Conservation (phyloP, 1,140 invertebrate genomes). For the Drosophila sturtevanti region DNA sequence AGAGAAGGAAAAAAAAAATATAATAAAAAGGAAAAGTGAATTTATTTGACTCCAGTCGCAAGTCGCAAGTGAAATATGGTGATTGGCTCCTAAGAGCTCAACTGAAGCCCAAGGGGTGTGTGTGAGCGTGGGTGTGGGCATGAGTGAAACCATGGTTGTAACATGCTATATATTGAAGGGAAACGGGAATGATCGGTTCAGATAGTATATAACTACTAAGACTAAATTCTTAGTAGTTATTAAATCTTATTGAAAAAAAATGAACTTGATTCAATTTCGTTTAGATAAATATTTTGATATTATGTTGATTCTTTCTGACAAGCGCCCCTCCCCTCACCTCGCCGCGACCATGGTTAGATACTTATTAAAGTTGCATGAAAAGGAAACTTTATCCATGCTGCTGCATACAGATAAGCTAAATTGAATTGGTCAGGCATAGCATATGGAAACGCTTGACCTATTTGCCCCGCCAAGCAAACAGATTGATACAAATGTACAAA, state of each 20-base stretch:
- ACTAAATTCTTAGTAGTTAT: too few species aligned
- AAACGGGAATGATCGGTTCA: too few species aligned
- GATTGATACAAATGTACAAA: not conserved
- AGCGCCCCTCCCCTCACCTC: too few species aligned
- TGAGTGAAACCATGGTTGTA: not conserved
- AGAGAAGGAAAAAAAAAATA: not conserved
- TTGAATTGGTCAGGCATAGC: not conserved
- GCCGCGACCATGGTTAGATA: not conserved
- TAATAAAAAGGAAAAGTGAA: conserved; percentile 1
- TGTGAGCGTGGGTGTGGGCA: not conserved
- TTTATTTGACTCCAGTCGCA: conserved; percentile 4
- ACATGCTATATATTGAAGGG: not conserved
- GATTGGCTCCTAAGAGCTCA: conserved; percentile 2
- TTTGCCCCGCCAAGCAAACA: not conserved
- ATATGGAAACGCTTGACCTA: not conserved
- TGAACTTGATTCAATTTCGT: too few species aligned
- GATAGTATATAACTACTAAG: too few species aligned
- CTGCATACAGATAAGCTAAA: conserved; percentile 23
- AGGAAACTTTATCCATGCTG: conserved; percentile 17
- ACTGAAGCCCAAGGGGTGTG: conserved; percentile 1
- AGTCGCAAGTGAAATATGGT: conserved; percentile 6
- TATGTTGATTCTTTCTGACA: too few species aligned
- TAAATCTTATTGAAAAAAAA: too few species aligned
- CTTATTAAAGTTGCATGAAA: conserved; percentile 23
- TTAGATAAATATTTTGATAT: too few species aligned